Evolutionary conservation across 30 jellyfish, hydroid and myxozoan genomes (phyloP).

Genomic region (Hydractinia echinata): DNA sequence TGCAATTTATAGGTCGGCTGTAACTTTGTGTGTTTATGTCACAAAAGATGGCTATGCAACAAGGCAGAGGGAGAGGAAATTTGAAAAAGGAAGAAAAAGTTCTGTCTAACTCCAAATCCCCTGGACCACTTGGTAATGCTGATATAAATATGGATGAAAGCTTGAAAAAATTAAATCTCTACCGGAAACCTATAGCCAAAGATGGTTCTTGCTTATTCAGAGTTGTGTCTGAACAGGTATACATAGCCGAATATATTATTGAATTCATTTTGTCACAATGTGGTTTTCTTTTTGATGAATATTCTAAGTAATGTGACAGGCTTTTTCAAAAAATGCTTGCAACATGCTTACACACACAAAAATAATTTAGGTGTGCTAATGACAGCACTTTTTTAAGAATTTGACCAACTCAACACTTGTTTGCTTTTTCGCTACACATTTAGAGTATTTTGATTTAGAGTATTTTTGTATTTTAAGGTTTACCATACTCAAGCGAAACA

Average conservation of each 20-base stretch:
- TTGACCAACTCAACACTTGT: neutral
- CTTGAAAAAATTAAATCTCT: conserved; percentile 37
- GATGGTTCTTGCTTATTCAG: conserved; percentile 91
- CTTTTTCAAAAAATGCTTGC: too few species aligned
- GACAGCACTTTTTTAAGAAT: too few species aligned
- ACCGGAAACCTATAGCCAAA: conserved; percentile 84
- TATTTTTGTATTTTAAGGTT: conserved; percentile 37
- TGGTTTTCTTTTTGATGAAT: neutral
- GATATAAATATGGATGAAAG: conserved; percentile 81
- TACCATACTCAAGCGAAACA: conserved; percentile 69
- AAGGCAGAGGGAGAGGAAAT: conserved; percentile 16
- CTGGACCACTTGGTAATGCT: conserved; percentile 23
- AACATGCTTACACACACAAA: too few species aligned
- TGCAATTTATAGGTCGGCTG: too few species aligned
- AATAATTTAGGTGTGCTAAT: too few species aligned
- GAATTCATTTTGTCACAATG: neutral
- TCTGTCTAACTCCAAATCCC: conserved; percentile 2
- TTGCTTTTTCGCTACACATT: neutral
- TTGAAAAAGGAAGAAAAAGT: neutral
- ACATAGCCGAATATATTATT: neutral
- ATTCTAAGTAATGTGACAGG: too few species aligned
- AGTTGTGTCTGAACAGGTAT: conserved; percentile 87
- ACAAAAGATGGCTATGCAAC: neutral
- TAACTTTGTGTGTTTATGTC: too few species aligned
- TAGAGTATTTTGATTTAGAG: neutral